These are phyloP conservation scores for Channa maculata DNA, from an alignment of 2,113 vertebrate species.

Conservation along the genomic window DNA sequence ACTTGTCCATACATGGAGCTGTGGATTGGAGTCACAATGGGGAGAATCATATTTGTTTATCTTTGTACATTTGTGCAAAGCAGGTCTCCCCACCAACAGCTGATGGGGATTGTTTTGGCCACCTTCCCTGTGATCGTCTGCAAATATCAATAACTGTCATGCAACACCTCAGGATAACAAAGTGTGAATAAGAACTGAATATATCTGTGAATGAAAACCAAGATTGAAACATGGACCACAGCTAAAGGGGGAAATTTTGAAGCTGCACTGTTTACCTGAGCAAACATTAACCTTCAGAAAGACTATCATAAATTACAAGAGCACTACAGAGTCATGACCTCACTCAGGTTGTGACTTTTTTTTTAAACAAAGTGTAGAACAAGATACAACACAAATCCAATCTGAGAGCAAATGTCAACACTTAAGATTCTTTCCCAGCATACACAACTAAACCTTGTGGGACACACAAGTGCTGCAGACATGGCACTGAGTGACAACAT, in stretches of 20 bases:
- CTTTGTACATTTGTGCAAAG: constrained; percentile 31
- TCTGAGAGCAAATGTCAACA: constrained; percentile 41
- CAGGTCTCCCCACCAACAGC: constrained; percentile 30
- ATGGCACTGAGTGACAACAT: constrained; percentile 61
- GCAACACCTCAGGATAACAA: constrained; percentile 31
- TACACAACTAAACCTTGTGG: constrained; percentile 36
- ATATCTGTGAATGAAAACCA: constrained; percentile 11
- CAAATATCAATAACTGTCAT: constrained; percentile 3
- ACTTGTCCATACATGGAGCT: constrained; percentile 47
- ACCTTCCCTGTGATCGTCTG: neutral
- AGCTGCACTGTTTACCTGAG: neutral
- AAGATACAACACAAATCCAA: constrained; percentile 21
- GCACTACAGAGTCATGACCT: neutral
- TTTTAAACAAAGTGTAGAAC: neutral
- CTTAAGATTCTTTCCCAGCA: constrained; percentile 5
- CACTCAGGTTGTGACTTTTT: constrained; percentile 13
- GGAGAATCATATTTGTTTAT: constrained; percentile 28
- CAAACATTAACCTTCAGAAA: neutral
- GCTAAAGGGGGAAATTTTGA: neutral
- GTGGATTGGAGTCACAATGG: constrained; percentile 7
- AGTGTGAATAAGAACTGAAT: neutral
- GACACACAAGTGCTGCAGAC: constrained; percentile 31
- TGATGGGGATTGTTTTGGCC: constrained; percentile 23
- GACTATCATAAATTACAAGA: neutral
- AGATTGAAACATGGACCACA: constrained; percentile 16